Percentiles rank a stretch among this genome's conserved stretches.
phyloP scores from a whole-genome alignment of 1,140 invertebrate genomes.

The Carposina sasakii region DNA sequence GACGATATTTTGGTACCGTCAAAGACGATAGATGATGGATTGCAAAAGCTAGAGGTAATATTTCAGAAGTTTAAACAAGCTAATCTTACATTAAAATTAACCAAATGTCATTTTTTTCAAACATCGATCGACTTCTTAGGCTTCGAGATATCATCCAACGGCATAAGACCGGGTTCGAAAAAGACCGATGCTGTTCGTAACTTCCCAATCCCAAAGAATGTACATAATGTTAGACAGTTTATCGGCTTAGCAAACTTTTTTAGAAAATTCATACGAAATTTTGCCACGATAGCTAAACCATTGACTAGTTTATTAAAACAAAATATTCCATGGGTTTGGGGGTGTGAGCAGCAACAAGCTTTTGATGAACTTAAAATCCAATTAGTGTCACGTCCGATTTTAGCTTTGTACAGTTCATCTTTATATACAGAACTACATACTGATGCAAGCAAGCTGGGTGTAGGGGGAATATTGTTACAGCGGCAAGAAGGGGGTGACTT shows the following conservation, averaged over 20 bases:
- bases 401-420: not conserved
- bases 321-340: not conserved
- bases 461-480: conserved; percentile 1
- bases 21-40: not conserved
- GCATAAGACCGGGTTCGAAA: not conserved
- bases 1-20: not conserved
- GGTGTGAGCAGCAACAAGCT: not conserved
- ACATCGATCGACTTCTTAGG: not conserved
- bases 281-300: not conserved
- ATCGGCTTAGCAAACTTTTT: conserved; percentile 1
- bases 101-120: not conserved
- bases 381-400: not conserved
- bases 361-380: not conserved
- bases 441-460: not conserved
- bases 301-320: conserved; percentile 4
- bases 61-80: not conserved
- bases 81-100: not conserved
- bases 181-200: not conserved
- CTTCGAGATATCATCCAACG: not conserved
- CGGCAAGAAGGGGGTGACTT: not conserved
- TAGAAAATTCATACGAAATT: not conserved
- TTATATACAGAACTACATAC: not conserved
- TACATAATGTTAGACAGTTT: not conserved
- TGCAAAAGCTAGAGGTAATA: not conserved
- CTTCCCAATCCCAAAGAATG: not conserved